Percentiles rank a stretch among this genome's conserved stretches.
phyloP scores from a whole-genome alignment of 2,113 vertebrate genomes.

The Rhinoderma darwinii region DNA sequence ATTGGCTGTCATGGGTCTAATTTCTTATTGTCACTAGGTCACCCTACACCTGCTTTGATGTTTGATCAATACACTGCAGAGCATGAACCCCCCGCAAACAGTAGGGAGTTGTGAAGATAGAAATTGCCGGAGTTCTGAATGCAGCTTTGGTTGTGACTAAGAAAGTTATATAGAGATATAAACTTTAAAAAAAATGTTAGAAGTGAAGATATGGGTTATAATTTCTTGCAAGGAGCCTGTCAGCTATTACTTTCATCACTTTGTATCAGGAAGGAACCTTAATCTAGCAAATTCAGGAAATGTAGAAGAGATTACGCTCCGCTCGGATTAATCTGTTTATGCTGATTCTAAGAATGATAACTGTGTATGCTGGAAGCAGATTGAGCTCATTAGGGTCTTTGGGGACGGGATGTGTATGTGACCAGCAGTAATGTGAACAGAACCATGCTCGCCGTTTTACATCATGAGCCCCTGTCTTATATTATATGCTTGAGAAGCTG shows the following conservation, averaged over 20 bases:
- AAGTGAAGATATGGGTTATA: background rate
- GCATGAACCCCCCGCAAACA: too few species aligned
- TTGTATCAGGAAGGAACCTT: background rate
- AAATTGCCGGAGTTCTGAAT: background rate
- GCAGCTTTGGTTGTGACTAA: background rate
- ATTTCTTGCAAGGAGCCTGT: too few species aligned
- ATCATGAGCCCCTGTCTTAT: background rate
- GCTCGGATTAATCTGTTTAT: background rate
- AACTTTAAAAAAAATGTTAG: background rate
- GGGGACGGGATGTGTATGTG: conserved; percentile 5
- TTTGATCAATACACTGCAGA: too few species aligned
- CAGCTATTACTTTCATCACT: background rate
- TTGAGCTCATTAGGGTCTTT: background rate
- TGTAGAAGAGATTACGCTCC: background rate
- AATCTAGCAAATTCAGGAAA: background rate
- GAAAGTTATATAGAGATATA: background rate
- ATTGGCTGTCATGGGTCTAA: too few species aligned
- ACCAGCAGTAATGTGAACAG: conserved; percentile 33
- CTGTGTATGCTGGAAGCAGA: background rate
- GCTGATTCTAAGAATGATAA: background rate
- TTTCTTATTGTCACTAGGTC: background rate
- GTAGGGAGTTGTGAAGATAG: too few species aligned
- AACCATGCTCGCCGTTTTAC: background rate
- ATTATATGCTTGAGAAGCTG: background rate
- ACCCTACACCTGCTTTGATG: background rate